Conservation (phyloP, 2,888 invertebrate genomes). For the Lamellibrachia satsuma region DNA sequence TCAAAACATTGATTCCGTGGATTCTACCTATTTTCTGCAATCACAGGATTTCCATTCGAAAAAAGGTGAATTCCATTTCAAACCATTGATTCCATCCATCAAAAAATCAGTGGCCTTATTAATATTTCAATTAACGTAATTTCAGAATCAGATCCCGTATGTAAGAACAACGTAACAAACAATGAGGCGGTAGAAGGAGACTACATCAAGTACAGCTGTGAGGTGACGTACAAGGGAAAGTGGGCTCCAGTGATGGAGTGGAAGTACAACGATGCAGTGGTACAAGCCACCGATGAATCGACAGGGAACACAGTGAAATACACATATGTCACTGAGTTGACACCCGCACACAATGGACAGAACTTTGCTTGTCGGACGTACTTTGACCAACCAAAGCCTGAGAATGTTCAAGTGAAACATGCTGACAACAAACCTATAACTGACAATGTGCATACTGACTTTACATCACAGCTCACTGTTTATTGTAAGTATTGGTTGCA, state of each 20-base stretch:
- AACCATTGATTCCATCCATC: no score
- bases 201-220: slow-evolving; percentile 8
- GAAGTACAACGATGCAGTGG: neutral
- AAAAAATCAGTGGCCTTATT: no score
- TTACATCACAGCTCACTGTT: neutral
- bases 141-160: neutral
- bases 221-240: neutral
- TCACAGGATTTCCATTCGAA: no score
- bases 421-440: slow-evolving; percentile 20
- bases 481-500: slow-evolving; percentile 13
- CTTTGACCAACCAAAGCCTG: neutral
- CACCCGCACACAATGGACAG: neutral
- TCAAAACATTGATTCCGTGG: no score
- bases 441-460: neutral
- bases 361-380: neutral
- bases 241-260: neutral
- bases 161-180: neutral
- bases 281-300: neutral
- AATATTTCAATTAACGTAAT: neutral
- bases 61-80: no score
- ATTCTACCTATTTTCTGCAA: no score
- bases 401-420: neutral
- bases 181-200: slow-evolving; percentile 18
- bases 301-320: neutral
- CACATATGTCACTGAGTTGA: neutral